Conservation (phyloP, 2,113 vertebrate genomes). For the Albula glossodonta region DNA sequence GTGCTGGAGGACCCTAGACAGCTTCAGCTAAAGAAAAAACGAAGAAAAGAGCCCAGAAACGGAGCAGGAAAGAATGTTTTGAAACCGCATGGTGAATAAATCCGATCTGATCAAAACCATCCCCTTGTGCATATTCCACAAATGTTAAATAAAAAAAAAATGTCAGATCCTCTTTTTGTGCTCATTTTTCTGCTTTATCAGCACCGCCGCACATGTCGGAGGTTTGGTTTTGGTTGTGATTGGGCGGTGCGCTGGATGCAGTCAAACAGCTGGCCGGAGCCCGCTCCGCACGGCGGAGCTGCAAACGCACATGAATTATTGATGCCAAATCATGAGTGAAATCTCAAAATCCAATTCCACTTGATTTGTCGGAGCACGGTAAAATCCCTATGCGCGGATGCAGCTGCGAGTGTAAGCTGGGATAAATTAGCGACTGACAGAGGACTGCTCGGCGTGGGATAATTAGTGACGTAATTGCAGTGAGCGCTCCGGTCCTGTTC, state of each 20-base stretch:
- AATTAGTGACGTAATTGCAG: slow-evolving; percentile 65
- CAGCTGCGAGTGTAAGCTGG: slow-evolving; percentile 43
- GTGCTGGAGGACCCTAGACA: background rate
- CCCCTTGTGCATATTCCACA: background rate
- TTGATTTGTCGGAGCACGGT: background rate
- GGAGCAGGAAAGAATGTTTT: background rate
- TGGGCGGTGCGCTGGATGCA: slow-evolving; percentile 39
- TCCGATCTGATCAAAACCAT: background rate
- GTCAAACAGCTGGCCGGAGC: slow-evolving; percentile 61
- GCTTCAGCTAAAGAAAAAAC: background rate
- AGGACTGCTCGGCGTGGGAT: slow-evolving; percentile 45
- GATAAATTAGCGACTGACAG: slow-evolving; percentile 60
- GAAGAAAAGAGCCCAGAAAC: background rate
- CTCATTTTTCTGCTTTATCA: background rate
- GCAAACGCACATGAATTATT: slow-evolving; percentile 16
- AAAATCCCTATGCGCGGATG: background rate
- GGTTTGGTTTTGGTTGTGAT: too few species aligned
- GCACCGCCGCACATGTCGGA: background rate
- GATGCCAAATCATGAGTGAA: background rate
- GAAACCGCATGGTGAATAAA: background rate
- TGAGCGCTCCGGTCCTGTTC: background rate
- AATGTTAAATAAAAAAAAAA: background rate
- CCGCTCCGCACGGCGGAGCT: slow-evolving; percentile 48
- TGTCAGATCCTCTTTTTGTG: background rate
- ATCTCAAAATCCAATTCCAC: slow-evolving; percentile 19